phyloP scores from a whole-genome alignment of 2,888 invertebrate species.

The Melanargia galathea region DNA sequence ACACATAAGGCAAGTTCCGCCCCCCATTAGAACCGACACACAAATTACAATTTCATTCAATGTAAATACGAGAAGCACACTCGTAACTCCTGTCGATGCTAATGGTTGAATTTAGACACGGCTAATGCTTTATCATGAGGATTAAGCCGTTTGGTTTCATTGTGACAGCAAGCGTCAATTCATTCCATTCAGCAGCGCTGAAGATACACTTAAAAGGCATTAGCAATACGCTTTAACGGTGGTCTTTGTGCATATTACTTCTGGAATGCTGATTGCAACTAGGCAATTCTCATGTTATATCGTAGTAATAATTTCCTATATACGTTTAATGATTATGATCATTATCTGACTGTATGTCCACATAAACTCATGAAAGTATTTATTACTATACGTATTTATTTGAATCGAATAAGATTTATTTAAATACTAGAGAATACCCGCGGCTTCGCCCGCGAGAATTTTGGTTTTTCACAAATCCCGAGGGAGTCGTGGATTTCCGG shows the following conservation, averaged over 20 bases:
- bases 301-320: conserved; percentile 17
- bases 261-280: conserved; percentile 27
- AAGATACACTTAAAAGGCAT: conserved; percentile 48
- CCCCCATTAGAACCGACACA: conserved; percentile 57
- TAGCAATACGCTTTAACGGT: conserved; percentile 40
- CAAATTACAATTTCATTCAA: conserved; percentile 80
- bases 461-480: too few relatives aligned
- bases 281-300: conserved; percentile 25
- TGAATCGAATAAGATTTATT: conserved; percentile 9
- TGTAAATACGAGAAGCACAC: conserved; percentile 66
- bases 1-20: conserved; percentile 61
- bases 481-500: too few relatives aligned
- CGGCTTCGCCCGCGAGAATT: too few relatives aligned
- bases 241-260: conserved; percentile 36
- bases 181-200: conserved; percentile 49
- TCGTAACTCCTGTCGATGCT: conserved; percentile 56
- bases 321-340: conserved; percentile 19
- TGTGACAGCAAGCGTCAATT: conserved; percentile 58
- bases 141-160: conserved; percentile 66
- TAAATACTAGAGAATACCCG: too few relatives aligned
- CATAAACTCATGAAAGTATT: neutral
- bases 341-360: conserved; percentile 8
- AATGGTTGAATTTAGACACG: conserved; percentile 70
- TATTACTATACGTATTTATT: neutral
- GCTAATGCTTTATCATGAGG: conserved; percentile 66